Base-by-base conservation (phyloP, 2,797 vertebrate genomes). In the Rhabdophis nuchalis region DNA sequence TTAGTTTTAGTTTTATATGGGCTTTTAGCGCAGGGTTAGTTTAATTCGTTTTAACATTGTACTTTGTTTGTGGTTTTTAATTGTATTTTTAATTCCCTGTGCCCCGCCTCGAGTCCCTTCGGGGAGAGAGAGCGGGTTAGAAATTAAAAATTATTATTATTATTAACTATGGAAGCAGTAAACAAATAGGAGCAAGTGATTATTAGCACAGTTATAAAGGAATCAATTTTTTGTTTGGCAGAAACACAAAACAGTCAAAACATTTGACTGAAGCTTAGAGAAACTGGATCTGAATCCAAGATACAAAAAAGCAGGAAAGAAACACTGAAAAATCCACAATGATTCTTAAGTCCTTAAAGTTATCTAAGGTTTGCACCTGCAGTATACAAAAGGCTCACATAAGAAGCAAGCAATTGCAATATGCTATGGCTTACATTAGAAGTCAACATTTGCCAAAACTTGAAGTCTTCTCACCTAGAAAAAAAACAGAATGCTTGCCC, bases 201-300 rank as follows among this genome's bases (percentile, higher is more conserved):
- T 41, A 77, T 77, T 23, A 77, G 3, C 32, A 77, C 32, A 77
- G 41, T 53, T 23, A 13, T 87, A 91, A 56, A 25, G 87, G 89
- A 89, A 36, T 60, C 41, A 94, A 87, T 93, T 90, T 86, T 29
- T 90, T 41, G 36, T 89, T 89, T 87, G 56, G 72, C 57, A 94
- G 86, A 46, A 56, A 36, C 50, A 25, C 91, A 46, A 10, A 88
- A 64, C 5, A 6, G 29, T 87, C 72, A 94, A 52, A 29, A 61
- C 87, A 8, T 1, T 12, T 4, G 58, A 87, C 89, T 36, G 82
- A 91, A 89, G 60, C 11, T 50, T 36, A 50, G 25, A 93, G 54
- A 93, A 53, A 88, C 50, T 53, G 68, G 6, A 1, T 56, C 32
- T 90, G 92, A 36, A 58, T 82, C 32, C 86, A 64, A 41, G 89